Evolutionary conservation across 2,113 vertebrate genomes (phyloP).

Genomic region (Leptodactylus fuscus): DNA sequence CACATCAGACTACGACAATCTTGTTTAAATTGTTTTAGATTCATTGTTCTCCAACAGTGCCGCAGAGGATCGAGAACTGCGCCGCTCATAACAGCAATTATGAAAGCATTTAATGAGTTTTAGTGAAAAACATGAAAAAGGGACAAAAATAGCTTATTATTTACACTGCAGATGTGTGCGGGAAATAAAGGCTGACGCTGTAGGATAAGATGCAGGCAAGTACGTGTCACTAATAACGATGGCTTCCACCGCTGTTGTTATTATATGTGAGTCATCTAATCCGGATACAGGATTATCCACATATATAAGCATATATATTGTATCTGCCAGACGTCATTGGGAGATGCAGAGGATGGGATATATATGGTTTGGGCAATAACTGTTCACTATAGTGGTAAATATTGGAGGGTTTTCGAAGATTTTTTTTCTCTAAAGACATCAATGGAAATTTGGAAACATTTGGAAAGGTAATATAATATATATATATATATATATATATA

Average conservation of each 20-base stretch:
- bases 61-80: conserved; percentile 33
- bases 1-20: conserved; percentile 40
- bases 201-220: not conserved
- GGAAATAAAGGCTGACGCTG: not conserved
- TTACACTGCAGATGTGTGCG: not conserved
- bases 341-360: no score
- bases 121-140: conserved; percentile 30
- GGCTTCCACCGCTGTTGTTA: not conserved
- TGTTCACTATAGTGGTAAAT: not conserved
- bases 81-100: conserved; percentile 45
- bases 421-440: no score
- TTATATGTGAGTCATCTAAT: not conserved
- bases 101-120: conserved; percentile 54
- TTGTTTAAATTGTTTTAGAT: conserved; percentile 47
- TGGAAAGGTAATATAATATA: no score
- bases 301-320: not conserved
- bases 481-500: no score
- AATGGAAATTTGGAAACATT: no score
- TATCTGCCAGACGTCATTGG: no score
- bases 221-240: not conserved
- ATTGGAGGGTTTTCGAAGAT: no score
- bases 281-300: not conserved
- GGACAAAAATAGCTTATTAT: not conserved
- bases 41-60: conserved; percentile 44
- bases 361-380: no score